These are phyloP conservation scores for Chondrosia reniformis DNA, from an alignment of 37 sponge, comb jelly and placozoan genomes.

Conservation along the genomic window DNA sequence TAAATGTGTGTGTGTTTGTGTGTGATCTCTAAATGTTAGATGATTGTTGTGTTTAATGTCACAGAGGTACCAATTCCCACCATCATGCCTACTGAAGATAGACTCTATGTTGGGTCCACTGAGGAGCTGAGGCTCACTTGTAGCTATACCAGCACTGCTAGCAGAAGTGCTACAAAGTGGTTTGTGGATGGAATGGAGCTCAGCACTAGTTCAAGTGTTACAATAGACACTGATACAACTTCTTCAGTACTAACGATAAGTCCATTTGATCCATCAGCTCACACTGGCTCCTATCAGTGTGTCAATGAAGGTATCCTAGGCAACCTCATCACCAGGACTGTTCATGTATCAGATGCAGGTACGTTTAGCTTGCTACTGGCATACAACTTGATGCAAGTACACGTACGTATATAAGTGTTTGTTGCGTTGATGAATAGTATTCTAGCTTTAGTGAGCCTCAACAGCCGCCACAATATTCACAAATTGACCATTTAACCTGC, in stretches of 20 bases:
- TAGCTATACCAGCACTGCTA: not conserved
- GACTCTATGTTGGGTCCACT: conserved; percentile 7
- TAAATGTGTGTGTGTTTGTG: not conserved
- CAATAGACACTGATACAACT: not conserved
- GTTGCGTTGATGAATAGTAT: not conserved
- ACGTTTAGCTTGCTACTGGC: not conserved
- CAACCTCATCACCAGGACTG: not conserved
- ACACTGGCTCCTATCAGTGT: conserved; percentile 9
- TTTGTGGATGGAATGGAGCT: not conserved
- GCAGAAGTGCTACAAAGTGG: not conserved
- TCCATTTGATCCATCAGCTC: not conserved
- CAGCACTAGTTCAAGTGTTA: not conserved
- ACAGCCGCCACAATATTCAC: too few relatives aligned
- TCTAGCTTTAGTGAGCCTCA: too few relatives aligned
- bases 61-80: not conserved
- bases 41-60: not conserved
- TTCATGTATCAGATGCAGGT: not conserved
- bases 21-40: too few relatives aligned
- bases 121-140: not conserved
- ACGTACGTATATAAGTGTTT: not conserved
- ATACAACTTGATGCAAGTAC: not conserved
- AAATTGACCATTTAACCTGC: not conserved
- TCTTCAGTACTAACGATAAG: not conserved
- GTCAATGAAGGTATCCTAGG: not conserved
- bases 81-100: not conserved